Conservation (phyloP, 2,113 vertebrate genomes). For the Thinocorus orbignyianus region DNA sequence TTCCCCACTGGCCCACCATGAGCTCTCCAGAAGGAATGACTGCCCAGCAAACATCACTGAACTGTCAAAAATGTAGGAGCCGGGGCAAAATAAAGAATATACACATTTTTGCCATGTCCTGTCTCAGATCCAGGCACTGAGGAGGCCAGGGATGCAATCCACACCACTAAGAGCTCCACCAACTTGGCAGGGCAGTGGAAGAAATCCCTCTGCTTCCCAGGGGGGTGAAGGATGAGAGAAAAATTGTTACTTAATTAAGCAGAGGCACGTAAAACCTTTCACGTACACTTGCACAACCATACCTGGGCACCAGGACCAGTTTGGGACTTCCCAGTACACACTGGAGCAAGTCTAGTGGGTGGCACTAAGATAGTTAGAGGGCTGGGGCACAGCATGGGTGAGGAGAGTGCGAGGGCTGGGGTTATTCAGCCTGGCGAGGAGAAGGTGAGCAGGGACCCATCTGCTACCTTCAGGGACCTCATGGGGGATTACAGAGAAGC, state of each 20-base stretch:
- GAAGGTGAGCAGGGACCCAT: background rate
- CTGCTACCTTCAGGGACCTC: background rate
- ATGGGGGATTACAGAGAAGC: background rate
- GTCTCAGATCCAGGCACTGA: background rate
- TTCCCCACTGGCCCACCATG: background rate
- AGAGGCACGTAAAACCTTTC: background rate
- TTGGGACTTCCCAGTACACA: background rate
- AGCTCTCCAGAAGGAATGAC: background rate
- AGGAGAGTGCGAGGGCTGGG: background rate
- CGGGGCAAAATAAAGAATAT: background rate
- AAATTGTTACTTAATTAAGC: background rate
- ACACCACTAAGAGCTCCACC: background rate
- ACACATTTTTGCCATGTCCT: background rate
- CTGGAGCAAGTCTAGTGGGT: background rate
- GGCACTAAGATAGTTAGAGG: background rate
- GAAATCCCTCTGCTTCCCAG: background rate
- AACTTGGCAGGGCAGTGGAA: background rate
- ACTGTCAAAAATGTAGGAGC: background rate
- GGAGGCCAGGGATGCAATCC: fast-evolving
- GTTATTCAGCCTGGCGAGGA: background rate
- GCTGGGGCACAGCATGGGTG: background rate
- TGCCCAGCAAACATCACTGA: background rate
- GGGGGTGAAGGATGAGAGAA: background rate
- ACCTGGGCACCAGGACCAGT: background rate
- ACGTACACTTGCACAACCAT: background rate